Conservation (phyloP, 2,113 vertebrate genomes). For the Ginglymostoma cirratum region DNA sequence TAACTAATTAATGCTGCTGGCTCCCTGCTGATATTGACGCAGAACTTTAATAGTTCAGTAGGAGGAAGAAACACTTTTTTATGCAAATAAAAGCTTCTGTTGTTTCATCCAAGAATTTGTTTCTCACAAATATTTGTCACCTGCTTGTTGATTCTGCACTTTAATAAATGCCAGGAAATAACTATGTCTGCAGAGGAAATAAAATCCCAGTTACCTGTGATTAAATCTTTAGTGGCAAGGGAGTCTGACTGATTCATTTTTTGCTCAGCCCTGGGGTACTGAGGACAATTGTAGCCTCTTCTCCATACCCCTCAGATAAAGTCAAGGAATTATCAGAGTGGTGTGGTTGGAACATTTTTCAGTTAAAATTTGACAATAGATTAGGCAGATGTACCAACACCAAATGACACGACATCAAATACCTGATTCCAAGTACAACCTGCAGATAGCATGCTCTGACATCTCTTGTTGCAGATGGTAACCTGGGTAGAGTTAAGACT, state of each 20-base stretch:
- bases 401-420: not conserved
- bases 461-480: not conserved
- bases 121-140: not conserved
- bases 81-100: not conserved
- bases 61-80: constrained; percentile 18
- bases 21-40: not conserved
- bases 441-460: not conserved
- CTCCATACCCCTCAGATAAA: not conserved
- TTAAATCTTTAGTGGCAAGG: not conserved
- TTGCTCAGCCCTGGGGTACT: not conserved
- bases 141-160: not conserved
- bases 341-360: not conserved
- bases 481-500: not conserved
- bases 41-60: not conserved
- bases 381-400: too few species aligned
- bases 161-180: not conserved
- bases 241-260: not conserved
- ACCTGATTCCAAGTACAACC: too few species aligned
- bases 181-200: not conserved
- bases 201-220: not conserved
- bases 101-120: not conserved
- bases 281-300: not conserved
- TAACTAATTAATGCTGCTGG: constrained; percentile 32
- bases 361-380: not conserved
- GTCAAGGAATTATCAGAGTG: not conserved